A percentile compares a stretch with the other conserved stretches of the same genome.
Evolutionary conservation across 2,888 invertebrate genomes (phyloP).

Genomic region (Petrophora chlorosata): DNA sequence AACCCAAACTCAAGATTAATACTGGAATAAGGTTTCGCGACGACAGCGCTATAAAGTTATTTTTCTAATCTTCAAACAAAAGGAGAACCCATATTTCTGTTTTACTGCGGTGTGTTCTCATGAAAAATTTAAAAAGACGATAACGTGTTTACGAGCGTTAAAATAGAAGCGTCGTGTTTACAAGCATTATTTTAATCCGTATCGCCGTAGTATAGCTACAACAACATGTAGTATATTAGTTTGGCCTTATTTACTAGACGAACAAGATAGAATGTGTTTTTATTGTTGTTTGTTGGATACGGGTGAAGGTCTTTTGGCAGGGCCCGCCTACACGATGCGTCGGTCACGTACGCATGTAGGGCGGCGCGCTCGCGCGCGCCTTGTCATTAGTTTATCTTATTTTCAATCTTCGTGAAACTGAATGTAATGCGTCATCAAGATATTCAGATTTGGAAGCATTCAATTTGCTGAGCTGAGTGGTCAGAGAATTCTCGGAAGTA

Average conservation of each 20-base stretch:
- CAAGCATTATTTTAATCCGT: constrained; percentile 27
- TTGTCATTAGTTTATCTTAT: constrained; percentile 14
- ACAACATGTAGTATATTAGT: constrained; percentile 30
- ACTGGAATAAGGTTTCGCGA: constrained; percentile 2
- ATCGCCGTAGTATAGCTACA: constrained; percentile 27
- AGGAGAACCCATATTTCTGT: constrained; percentile 3
- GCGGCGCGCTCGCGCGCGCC: constrained; percentile 7
- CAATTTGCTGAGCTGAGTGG: constrained; percentile 4
- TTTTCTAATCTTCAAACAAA: constrained; percentile 13
- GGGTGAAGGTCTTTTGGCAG: constrained; percentile 53
- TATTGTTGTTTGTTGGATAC: constrained; percentile 29
- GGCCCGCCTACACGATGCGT: constrained; percentile 46
- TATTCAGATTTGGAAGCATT: constrained; percentile 26
- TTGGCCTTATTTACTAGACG: constrained; percentile 30
- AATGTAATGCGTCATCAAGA: constrained; percentile 26
- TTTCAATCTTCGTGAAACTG: constrained; percentile 20
- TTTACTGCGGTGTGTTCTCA: constrained; percentile 12
- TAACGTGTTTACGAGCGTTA: constrained; percentile 14
- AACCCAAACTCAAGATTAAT: neutral
- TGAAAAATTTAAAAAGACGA: constrained; percentile 8
- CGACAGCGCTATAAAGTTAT: constrained; percentile 13
- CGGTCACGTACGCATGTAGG: constrained; percentile 65
- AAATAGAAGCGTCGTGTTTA: constrained; percentile 24
- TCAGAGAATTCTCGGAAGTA: constrained; percentile 21
- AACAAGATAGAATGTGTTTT: constrained; percentile 40